A percentile compares a stretch with the other conserved stretches of the same genome.
phyloP scores from a whole-genome alignment of 2,797 vertebrate genomes.

The Crocodylus rhombifer region DNA sequence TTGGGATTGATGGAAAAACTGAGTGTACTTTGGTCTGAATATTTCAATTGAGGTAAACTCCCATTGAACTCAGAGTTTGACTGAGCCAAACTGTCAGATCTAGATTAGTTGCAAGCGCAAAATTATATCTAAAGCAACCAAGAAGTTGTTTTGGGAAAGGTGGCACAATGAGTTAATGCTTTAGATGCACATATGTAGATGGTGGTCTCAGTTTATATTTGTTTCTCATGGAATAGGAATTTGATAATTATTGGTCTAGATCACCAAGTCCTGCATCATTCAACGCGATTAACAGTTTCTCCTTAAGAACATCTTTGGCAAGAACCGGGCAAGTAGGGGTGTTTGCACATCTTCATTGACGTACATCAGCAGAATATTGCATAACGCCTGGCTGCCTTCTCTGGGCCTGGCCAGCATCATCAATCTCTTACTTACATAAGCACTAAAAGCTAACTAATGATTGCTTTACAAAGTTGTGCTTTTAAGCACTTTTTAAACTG shows the following conservation, averaged over 20 bases:
- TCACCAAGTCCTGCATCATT: neutral
- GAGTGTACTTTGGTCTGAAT: neutral
- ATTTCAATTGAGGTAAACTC: neutral
- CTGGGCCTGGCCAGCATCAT: neutral
- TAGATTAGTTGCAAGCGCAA: neutral
- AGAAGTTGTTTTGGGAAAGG: neutral
- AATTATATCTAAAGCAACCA: neutral
- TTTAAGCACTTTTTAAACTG: neutral
- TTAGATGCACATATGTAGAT: neutral
- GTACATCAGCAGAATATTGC: neutral
- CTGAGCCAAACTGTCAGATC: neutral
- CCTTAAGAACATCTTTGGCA: neutral
- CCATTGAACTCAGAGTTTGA: neutral
- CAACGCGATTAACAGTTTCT: neutral
- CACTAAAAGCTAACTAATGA: neutral
- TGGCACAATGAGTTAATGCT: neutral
- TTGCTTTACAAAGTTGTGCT: neutral
- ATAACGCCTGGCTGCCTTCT: constrained; percentile 24
- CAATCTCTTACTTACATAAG: neutral
- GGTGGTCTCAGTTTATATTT: neutral
- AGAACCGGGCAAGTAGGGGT: neutral
- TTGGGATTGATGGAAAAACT: neutral
- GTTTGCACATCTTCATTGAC: neutral
- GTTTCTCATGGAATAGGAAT: neutral
- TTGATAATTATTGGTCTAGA: neutral